Conservation (phyloP, 35 echinoderm and acorn worm species). For the Amphiura filiformis region DNA sequence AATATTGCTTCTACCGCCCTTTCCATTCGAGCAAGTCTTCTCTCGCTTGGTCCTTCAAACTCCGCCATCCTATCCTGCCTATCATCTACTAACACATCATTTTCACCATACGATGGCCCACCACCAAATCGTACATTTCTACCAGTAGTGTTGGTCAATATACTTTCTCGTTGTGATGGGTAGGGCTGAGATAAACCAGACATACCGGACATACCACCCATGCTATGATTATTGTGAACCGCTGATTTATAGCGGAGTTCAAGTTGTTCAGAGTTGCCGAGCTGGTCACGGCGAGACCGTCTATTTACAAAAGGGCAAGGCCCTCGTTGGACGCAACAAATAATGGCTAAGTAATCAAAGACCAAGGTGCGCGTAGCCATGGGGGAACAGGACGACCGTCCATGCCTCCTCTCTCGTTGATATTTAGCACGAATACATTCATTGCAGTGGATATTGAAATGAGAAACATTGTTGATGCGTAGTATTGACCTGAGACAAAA, state of each 20-base stretch:
- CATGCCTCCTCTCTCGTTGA: constrained; percentile 84
- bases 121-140: constrained; percentile 52
- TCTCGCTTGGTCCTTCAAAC: constrained; percentile 61
- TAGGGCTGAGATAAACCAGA: constrained; percentile 14
- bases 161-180: background rate
- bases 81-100: constrained; percentile 48
- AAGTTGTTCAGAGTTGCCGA: constrained; percentile 5
- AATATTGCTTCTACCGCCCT: constrained; percentile 65
- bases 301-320: constrained; percentile 37
- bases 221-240: constrained; percentile 36
- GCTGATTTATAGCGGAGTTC: constrained; percentile 57
- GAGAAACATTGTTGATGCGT: constrained; percentile 96
- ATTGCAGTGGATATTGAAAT: constrained; percentile 97
- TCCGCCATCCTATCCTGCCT: constrained; percentile 7
- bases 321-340: constrained; percentile 43
- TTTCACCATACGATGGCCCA: constrained; percentile 28
- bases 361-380: constrained; percentile 62
- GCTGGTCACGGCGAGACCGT: background rate
- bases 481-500: constrained; percentile 85
- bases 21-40: constrained; percentile 65
- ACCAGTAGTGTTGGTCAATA: constrained; percentile 46
- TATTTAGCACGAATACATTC: constrained; percentile 95
- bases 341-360: constrained; percentile 67
- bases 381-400: constrained; percentile 70
- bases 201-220: background rate